phyloP scores from a whole-genome alignment of 2,113 vertebrate genomes.

The Nipponia nippon region DNA sequence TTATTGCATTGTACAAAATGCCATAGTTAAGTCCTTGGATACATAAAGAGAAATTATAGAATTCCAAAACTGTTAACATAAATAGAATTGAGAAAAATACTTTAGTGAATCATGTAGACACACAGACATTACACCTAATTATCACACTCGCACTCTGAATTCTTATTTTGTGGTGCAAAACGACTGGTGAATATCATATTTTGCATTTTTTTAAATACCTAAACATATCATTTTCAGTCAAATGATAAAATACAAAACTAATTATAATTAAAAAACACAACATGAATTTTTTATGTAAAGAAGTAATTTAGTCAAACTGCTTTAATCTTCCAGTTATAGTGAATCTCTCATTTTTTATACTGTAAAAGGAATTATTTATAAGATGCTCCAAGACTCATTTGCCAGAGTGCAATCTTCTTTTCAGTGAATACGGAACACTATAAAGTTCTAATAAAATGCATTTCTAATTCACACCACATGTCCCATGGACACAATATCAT shows the following conservation, averaged over 20 bases:
- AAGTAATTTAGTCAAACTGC: background rate
- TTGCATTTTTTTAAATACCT: background rate
- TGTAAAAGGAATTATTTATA: background rate
- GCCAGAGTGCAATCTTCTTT: background rate
- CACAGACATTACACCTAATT: background rate
- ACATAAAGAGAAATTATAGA: background rate
- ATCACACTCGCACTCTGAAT: background rate
- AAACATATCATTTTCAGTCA: background rate
- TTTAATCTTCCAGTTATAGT: background rate
- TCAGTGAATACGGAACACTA: background rate
- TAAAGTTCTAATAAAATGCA: background rate
- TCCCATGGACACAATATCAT: background rate
- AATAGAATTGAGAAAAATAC: background rate
- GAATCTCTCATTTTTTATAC: background rate
- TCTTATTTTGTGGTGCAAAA: background rate
- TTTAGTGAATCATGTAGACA: background rate
- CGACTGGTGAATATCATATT: background rate
- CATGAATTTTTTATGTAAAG: background rate
- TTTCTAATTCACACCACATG: background rate
- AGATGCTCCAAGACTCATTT: background rate
- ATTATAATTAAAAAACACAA: background rate
- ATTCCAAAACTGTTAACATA: background rate
- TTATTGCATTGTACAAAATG: background rate
- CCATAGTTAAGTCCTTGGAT: background rate
- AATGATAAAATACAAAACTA: background rate